Conservation (phyloP, 2,888 invertebrate genomes). For the Mactromeris polynyma region DNA sequence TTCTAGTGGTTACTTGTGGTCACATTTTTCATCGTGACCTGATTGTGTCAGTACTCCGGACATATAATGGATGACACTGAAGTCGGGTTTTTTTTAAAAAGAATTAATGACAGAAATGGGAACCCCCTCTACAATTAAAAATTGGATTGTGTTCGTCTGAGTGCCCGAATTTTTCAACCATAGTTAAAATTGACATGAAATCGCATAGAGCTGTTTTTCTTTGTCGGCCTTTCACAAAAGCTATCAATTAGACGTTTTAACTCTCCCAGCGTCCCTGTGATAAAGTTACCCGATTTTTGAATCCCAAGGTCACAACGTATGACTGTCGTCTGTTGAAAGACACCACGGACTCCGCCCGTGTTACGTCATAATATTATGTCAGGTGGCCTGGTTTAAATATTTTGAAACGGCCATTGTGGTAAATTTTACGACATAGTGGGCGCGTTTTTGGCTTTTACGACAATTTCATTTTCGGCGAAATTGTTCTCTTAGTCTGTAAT, state of each 20-base stretch:
- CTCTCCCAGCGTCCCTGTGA: constrained; percentile 3
- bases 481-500: constrained; percentile 5
- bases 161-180: neutral
- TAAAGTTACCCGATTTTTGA: neutral
- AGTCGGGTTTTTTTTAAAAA: neutral
- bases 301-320: neutral
- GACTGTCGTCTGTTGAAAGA: constrained; percentile 3
- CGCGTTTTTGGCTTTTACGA: constrained; percentile 29
- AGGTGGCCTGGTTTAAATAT: constrained; percentile 10
- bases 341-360: neutral
- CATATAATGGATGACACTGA: constrained; percentile 15
- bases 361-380: constrained; percentile 29
- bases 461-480: constrained; percentile 17
- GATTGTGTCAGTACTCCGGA: neutral
- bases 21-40: neutral
- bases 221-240: constrained; percentile 17
- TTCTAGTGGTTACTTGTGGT: too few species aligned
- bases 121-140: neutral
- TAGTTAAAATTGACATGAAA: neutral
- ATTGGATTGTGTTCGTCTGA: neutral
- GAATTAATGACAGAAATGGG: constrained; percentile 21
- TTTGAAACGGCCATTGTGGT: neutral
- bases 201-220: constrained; percentile 23
- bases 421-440: constrained; percentile 20
- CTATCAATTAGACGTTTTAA: constrained; percentile 17